Percentiles rank a stretch among this genome's conserved stretches.
Evolutionary conservation across 2,888 invertebrate species (phyloP).

Genomic region (Muscina levida): DNA sequence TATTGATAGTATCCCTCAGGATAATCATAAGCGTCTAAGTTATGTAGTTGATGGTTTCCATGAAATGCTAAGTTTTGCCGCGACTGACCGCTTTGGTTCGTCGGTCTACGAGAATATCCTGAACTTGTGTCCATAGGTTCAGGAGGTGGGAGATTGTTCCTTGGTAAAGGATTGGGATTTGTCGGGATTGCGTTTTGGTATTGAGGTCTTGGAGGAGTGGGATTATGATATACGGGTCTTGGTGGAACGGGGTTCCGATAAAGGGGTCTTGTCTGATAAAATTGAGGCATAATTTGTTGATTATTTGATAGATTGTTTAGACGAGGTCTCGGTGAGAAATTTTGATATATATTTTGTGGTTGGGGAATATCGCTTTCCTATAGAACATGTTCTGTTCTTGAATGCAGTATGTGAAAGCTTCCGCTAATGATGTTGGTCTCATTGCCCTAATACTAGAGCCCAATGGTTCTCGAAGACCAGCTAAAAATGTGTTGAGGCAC

Average conservation of each 20-base stretch:
- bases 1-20: background rate
- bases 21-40: background rate
- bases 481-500: conserved; percentile 64
- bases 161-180: conserved; percentile 22
- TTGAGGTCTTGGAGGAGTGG: background rate
- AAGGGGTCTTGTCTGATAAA: background rate
- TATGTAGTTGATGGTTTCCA: background rate
- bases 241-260: conserved; percentile 11
- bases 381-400: conserved; percentile 63
- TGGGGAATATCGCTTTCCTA: background rate
- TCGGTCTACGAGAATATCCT: conserved; percentile 24
- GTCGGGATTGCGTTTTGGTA: conserved; percentile 7
- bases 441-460: conserved; percentile 66
- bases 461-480: conserved; percentile 65
- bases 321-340: no score
- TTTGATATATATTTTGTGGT: no score
- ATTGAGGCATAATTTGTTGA: no score
- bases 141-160: conserved; percentile 18
- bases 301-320: no score
- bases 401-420: conserved; percentile 59
- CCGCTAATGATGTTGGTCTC: conserved; percentile 59
- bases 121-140: conserved; percentile 44
- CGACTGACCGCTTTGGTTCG: conserved; percentile 19
- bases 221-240: background rate
- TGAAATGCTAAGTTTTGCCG: background rate